Percentiles rank a stretch among this genome's conserved stretches.
These are phyloP conservation scores for Dasysyrphus tricinctus DNA, from an alignment of 2,888 invertebrate genomes.

Conservation along the genomic window DNA sequence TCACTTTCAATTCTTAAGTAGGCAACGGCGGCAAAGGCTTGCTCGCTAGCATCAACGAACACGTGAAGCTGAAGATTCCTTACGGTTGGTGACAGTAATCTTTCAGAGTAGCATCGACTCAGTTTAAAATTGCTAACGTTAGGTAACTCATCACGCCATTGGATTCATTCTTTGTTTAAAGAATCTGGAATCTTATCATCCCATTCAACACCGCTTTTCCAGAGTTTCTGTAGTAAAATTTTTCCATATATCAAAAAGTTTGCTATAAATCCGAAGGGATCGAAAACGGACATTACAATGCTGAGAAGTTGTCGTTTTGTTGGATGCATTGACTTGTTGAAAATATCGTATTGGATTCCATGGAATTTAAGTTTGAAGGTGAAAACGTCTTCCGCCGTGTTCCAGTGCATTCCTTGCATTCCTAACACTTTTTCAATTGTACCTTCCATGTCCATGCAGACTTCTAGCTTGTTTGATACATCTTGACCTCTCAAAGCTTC, in stretches of 20 bases:
- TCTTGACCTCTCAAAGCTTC: background rate
- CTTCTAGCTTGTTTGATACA: background rate
- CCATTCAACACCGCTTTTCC: background rate
- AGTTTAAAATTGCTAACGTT: background rate
- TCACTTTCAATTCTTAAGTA: background rate
- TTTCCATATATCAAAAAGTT: background rate
- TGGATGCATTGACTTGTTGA: background rate
- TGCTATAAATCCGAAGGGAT: background rate
- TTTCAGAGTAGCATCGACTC: background rate
- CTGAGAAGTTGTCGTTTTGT: background rate
- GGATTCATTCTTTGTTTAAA: background rate
- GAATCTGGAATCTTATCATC: background rate
- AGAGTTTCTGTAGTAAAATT: background rate
- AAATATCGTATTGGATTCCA: background rate
- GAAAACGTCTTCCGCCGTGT: background rate
- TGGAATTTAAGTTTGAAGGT: background rate
- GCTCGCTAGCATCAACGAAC: background rate
- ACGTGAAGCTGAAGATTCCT: background rate
- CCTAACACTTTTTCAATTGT: background rate
- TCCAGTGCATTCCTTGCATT: background rate
- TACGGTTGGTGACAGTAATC: background rate
- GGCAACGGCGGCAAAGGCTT: background rate
- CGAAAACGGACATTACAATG: background rate
- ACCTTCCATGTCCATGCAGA: background rate
- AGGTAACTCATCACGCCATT: background rate